Conservation (phyloP, 2,888 invertebrate species). For the Taenaris catops region DNA sequence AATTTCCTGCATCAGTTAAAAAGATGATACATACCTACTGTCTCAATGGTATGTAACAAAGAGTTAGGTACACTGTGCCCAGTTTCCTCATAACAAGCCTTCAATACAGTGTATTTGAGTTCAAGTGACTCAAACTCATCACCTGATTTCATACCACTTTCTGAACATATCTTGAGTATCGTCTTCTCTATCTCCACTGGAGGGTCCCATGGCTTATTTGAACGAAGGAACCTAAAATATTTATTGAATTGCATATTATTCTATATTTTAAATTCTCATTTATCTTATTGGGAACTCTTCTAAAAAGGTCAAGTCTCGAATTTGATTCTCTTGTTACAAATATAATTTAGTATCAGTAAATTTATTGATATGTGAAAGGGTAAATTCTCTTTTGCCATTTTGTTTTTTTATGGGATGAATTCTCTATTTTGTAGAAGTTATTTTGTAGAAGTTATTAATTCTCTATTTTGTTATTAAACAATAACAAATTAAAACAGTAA, state of each 20-base stretch:
- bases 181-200: conserved; percentile 81
- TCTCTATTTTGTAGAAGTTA: too few relatives aligned
- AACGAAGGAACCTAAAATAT: conserved; percentile 85
- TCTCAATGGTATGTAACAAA: conserved; percentile 85
- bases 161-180: conserved; percentile 81
- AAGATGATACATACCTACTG: conserved; percentile 81
- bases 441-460: too few relatives aligned
- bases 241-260: conserved; percentile 19
- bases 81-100: conserved; percentile 85
- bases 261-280: background rate
- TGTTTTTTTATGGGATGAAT: too few relatives aligned
- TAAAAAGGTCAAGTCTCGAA: too few relatives aligned
- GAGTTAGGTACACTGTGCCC: conserved; percentile 91
- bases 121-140: conserved; percentile 67
- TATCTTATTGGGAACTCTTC: too few relatives aligned
- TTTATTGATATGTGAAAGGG: too few relatives aligned
- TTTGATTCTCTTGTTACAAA: too few relatives aligned
- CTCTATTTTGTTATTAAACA: too few relatives aligned
- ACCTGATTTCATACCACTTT: conserved; percentile 66
- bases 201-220: conserved; percentile 87
- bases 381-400: too few relatives aligned
- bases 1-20: too few relatives aligned
- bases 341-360: too few relatives aligned
- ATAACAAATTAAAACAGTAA: too few relatives aligned
- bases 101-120: conserved; percentile 84